Base-by-base conservation (phyloP, 2,797 vertebrate species). In the Arnoldichthys spilopterus region DNA sequence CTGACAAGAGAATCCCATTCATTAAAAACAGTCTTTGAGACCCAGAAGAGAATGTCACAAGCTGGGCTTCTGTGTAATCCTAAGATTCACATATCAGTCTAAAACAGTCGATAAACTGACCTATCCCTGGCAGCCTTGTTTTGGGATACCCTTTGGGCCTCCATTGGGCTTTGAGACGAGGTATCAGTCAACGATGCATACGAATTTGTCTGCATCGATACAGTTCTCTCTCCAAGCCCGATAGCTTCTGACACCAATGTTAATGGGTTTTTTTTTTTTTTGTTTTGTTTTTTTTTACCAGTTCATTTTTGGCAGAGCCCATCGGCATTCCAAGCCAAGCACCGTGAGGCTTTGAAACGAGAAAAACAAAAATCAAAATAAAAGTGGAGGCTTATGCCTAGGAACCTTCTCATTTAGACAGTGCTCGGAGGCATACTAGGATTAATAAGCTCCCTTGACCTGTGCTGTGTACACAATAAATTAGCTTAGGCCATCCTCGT, bases 371-470 rank as follows among this genome's bases (percentile, higher is more conserved):
- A 26, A 63, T 30, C 4, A 64, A 85, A 82, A 70, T 34, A 22
- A 81, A 77, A 79, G 49, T 49, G 56, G 56, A 71, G 40, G 53
- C 53, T 62, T 74, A 72, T 62, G 72, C 63, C 59, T 9, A n/a
- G 72, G 72, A 70, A 75, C 83, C 66, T 53, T 78, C 79, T 83
- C 74, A 84, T 81, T 83, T 85, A 79, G 59, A 75, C 12, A 58
- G 56, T 34, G 72, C 79, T 83, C 59, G 18, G 81, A 75, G 71
- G 32, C 79, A 80, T 80, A 74, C 73, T 76, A 72, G 82, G 83
- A 79, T 76, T 72, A 76, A 72, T 72, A 67, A 8, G 28, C 77
- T 77, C 71, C 59, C 73, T 77, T 56, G 51, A 74, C 73, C 73
- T 74, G 72, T 68, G 43, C 72, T 45, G 64, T 37, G 62, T 70